Percentiles rank a stretch among this genome's conserved stretches.
These are phyloP conservation scores for Drosophila bunnanda DNA, from an alignment of 2,888 invertebrate species.

Conservation along the genomic window DNA sequence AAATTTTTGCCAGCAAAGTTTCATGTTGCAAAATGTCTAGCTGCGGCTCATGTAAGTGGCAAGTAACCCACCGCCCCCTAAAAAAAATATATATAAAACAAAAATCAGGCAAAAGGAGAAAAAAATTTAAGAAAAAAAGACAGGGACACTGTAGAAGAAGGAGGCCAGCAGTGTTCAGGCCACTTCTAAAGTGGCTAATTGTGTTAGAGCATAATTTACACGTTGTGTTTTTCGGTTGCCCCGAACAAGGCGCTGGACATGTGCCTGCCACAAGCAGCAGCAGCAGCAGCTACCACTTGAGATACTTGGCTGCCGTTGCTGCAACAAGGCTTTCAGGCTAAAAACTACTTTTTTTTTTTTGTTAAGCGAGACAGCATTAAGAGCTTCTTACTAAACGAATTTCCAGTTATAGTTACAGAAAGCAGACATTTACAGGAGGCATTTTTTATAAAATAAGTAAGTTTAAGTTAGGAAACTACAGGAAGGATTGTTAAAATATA, in stretches of 20 bases:
- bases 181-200: conserved; percentile 79
- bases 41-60: conserved; percentile 71
- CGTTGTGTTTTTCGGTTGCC: conserved; percentile 78
- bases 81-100: conserved; percentile 20
- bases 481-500: neutral
- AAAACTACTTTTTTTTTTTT: conserved; percentile 33
- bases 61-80: conserved; percentile 57
- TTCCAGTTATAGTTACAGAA: conserved; percentile 10
- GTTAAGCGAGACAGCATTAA: conserved; percentile 21
- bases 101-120: conserved; percentile 1
- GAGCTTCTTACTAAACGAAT: conserved; percentile 44
- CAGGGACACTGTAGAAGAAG: conserved; percentile 31
- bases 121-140: conserved; percentile 10
- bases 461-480: neutral
- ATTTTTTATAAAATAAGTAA: neutral
- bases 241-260: conserved; percentile 73
- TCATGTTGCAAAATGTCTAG: conserved; percentile 74
- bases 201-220: conserved; percentile 79
- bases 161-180: conserved; percentile 53
- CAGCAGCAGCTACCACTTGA: conserved; percentile 36
- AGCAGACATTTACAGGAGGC: neutral
- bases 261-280: conserved; percentile 62
- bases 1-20: conserved; percentile 67
- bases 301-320: conserved; percentile 45
- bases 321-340: conserved; percentile 39